These are phyloP conservation scores for Ecliptopera silaceata DNA, from an alignment of 2,888 invertebrate species.

Conservation along the genomic window DNA sequence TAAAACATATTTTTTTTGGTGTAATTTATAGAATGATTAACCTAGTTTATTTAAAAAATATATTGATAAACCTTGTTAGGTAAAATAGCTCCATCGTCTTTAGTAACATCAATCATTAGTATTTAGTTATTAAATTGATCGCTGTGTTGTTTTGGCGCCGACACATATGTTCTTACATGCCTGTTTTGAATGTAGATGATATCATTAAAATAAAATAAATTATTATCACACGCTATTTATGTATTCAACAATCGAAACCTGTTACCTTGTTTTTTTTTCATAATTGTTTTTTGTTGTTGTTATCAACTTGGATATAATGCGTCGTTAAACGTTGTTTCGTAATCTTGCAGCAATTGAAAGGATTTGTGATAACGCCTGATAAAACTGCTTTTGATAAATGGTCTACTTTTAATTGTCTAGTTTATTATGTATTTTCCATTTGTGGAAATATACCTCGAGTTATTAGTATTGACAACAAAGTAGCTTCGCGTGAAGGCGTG, in stretches of 20 bases:
- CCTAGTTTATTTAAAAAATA: neutral
- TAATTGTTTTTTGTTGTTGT: slow-evolving; percentile 40
- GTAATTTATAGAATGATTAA: neutral
- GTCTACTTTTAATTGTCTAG: neutral
- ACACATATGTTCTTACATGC: slow-evolving; percentile 22
- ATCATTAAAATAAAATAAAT: slow-evolving; percentile 49
- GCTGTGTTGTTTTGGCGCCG: slow-evolving; percentile 37
- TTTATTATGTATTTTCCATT: slow-evolving; percentile 12
- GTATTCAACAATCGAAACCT: slow-evolving; percentile 46
- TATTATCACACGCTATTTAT: slow-evolving; percentile 41
- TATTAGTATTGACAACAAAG: slow-evolving; percentile 5
- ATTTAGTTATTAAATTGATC: slow-evolving; percentile 30
- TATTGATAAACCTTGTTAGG: neutral
- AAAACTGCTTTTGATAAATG: slow-evolving; percentile 1
- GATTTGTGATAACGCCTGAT: slow-evolving; percentile 10
- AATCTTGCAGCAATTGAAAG: slow-evolving; percentile 1
- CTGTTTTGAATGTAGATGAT: slow-evolving; percentile 51
- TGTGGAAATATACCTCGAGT: slow-evolving; percentile 15
- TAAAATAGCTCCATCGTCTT: slow-evolving; percentile 36
- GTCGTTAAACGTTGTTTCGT: neutral
- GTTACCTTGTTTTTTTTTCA: slow-evolving; percentile 46
- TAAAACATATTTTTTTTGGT: too few species aligned
- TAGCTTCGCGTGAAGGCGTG: neutral
- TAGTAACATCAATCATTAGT: slow-evolving; percentile 45
- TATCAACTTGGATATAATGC: slow-evolving; percentile 22